These are phyloP conservation scores for Gryon sp. DNA, from an alignment of 1,140 invertebrate genomes.

Conservation along the genomic window DNA sequence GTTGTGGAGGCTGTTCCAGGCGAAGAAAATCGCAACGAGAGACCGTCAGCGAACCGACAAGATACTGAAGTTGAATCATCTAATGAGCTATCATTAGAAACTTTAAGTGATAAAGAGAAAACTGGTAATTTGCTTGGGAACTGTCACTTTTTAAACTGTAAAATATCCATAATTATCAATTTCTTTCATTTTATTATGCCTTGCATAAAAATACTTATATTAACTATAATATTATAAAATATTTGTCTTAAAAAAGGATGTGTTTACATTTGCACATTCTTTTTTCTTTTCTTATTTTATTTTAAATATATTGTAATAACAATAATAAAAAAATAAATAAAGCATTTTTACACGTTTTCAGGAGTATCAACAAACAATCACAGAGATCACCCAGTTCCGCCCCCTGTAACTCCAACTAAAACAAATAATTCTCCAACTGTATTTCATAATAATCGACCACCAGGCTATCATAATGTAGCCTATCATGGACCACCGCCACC, in stretches of 20 bases:
- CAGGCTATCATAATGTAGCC: slow-evolving; percentile 79
- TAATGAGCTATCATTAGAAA: slow-evolving; percentile 85
- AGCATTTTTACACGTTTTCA: too few species aligned
- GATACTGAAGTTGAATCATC: slow-evolving; percentile 73
- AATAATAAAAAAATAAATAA: too few species aligned
- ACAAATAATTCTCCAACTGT: slow-evolving; percentile 70
- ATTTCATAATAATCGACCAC: slow-evolving; percentile 68
- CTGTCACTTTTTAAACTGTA: background rate
- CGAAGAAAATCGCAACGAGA: slow-evolving; percentile 80
- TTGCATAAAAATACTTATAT: too few species aligned
- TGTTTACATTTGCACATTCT: too few species aligned
- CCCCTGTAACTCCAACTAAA: slow-evolving; percentile 75
- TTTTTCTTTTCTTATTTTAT: too few species aligned
- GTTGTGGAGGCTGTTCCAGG: slow-evolving; percentile 82
- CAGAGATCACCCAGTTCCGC: slow-evolving; percentile 80
- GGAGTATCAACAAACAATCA: slow-evolving; percentile 74
- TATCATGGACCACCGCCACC: slow-evolving; percentile 86
- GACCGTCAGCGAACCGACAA: slow-evolving; percentile 65
- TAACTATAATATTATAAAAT: too few species aligned
- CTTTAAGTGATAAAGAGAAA: slow-evolving; percentile 81
- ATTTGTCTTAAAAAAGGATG: too few species aligned
- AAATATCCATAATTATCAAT: too few species aligned
- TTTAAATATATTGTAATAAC: background rate
- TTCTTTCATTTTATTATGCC: too few species aligned
- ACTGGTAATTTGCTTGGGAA: slow-evolving; percentile 54